Percentiles rank a stretch among this genome's conserved stretches.
These are phyloP conservation scores for Cryptoprocta ferox DNA, from an alignment of 2,797 vertebrate species.

Conservation along the genomic window DNA sequence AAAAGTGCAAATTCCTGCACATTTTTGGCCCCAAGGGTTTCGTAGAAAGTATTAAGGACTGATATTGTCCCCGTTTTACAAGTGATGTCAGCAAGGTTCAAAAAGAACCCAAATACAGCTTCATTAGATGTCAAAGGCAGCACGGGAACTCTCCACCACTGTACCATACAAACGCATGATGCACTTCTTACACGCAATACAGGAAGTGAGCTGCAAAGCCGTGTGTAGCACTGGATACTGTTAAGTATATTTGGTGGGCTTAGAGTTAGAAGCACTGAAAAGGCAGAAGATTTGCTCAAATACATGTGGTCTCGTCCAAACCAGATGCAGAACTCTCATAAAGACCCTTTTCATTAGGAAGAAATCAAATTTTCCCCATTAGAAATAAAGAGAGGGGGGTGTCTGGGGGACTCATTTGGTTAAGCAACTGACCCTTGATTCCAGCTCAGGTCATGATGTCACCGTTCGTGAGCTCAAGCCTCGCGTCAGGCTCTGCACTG, in stretches of 20 bases:
- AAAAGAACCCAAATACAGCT: neutral
- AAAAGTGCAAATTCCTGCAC: neutral
- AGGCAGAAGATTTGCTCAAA: conserved; percentile 12
- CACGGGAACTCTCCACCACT: neutral
- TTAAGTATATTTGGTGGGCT: neutral
- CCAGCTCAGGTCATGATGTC: too few relatives aligned
- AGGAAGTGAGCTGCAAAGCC: neutral
- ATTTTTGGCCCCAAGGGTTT: neutral
- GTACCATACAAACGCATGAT: fast-evolving
- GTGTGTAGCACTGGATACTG: fast-evolving
- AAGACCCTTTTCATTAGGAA: neutral
- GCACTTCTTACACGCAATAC: neutral
- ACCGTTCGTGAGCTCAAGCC: too few relatives aligned
- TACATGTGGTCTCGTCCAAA: neutral
- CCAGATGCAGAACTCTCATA: neutral
- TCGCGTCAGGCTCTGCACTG: too few relatives aligned
- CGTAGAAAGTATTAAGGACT: neutral
- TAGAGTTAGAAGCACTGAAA: neutral
- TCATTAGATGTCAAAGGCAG: neutral
- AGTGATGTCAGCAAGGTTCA: neutral
- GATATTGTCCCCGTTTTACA: neutral
- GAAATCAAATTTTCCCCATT: neutral
- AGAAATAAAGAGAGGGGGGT: neutral
- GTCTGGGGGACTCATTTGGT: too few relatives aligned
- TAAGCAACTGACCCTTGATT: too few relatives aligned